Percentiles rank a stretch among this genome's conserved stretches.
Evolutionary conservation across 2,888 invertebrate species (phyloP).

Genomic region (Mimachlamys varia): DNA sequence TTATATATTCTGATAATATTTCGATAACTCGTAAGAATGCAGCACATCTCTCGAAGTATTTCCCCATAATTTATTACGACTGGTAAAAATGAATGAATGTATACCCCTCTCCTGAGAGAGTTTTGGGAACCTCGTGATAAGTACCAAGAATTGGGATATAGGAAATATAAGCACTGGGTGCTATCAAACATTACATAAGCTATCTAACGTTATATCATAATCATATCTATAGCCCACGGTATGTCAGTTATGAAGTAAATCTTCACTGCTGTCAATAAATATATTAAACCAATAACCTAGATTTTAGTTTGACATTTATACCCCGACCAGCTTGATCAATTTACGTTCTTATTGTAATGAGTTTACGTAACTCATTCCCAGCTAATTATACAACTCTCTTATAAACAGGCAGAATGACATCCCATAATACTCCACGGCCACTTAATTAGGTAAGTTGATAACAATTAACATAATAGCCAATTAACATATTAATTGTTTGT

Average conservation of each 20-base stretch:
- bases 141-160: not conserved
- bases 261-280: not conserved
- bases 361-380: not conserved
- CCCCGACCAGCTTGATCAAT: not conserved
- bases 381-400: constrained; percentile 1
- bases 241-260: not conserved
- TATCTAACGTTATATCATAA: not conserved
- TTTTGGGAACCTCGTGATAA: not conserved
- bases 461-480: constrained; percentile 15
- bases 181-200: not conserved
- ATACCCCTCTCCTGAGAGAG: not conserved
- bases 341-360: not conserved
- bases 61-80: not conserved
- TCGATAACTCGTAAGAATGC: not conserved
- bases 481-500: constrained; percentile 27
- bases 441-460: constrained; percentile 13
- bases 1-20: not conserved
- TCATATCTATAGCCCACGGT: not conserved
- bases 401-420: not conserved
- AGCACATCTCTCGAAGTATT: not conserved
- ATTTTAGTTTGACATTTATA: constrained; percentile 9
- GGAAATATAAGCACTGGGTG: not conserved
- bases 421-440: not conserved
- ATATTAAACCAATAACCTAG: not conserved
- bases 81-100: not conserved